Conservation (phyloP, 2,888 invertebrate species). For the Orthonychiurus folsomi region DNA sequence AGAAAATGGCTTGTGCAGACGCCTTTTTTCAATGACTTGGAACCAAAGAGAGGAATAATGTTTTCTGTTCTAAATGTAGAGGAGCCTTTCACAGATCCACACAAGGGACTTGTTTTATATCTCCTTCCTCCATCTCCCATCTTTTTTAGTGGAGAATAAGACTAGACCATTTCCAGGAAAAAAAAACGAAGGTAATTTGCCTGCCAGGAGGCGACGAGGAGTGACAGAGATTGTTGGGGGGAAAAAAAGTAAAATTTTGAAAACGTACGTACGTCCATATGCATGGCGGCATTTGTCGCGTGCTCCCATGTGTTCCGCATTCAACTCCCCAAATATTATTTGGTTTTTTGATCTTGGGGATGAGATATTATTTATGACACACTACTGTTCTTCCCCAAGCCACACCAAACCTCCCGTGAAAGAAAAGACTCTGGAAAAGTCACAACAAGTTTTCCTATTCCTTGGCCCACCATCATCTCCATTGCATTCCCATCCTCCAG, state of each 20-base stretch:
- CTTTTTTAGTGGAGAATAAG: not conserved
- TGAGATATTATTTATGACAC: constrained; percentile 32
- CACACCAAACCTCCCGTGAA: not conserved
- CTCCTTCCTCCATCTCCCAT: not conserved
- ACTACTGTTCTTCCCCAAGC: constrained; percentile 19
- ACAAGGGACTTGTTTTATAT: not conserved
- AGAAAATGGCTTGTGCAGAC: constrained; percentile 29
- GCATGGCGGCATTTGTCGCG: no score
- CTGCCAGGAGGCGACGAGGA: no score
- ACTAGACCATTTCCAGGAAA: no score
- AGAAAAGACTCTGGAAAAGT: not conserved
- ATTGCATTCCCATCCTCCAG: not conserved
- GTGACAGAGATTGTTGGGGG: no score
- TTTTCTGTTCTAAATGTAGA: constrained; percentile 27
- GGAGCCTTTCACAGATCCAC: constrained; percentile 6
- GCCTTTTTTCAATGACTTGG: constrained; percentile 29
- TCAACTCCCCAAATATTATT: constrained; percentile 24
- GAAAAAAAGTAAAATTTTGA: no score
- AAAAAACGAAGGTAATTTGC: no score
- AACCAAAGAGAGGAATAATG: constrained; percentile 28
- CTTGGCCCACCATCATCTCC: not conserved
- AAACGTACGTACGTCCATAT: no score
- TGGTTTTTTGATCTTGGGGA: constrained; percentile 24
- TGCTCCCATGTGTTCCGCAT: not conserved
- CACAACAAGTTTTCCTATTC: not conserved